Evolutionary conservation across 2,888 invertebrate genomes (phyloP).

Genomic region (Xylocampa areola): DNA sequence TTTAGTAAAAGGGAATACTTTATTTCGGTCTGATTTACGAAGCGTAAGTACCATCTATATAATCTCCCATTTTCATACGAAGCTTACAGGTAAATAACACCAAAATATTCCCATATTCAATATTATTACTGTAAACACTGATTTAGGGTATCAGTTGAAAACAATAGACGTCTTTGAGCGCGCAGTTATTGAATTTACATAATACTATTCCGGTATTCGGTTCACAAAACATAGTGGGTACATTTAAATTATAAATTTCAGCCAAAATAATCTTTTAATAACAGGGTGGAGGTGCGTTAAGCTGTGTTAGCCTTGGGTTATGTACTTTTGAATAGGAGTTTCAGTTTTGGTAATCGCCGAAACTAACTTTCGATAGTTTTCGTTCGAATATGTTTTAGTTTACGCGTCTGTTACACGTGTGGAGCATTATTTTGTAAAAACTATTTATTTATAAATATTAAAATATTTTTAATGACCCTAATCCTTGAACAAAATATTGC

Average conservation of each 20-base stretch:
- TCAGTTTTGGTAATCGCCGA: slow-evolving; percentile 73
- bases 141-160: slow-evolving; percentile 65
- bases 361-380: slow-evolving; percentile 86
- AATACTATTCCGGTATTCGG: slow-evolving; percentile 72
- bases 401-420: not conserved
- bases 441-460: no score
- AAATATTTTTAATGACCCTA: no score
- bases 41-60: not conserved
- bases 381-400: slow-evolving; percentile 50
- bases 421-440: no score
- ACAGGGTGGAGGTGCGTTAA: slow-evolving; percentile 64
- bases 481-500: no score
- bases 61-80: not conserved
- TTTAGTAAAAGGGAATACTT: slow-evolving; percentile 1
- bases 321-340: slow-evolving; percentile 63
- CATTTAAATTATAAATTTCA: slow-evolving; percentile 78
- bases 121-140: slow-evolving; percentile 52
- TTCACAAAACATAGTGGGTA: slow-evolving; percentile 68
- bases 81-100: slow-evolving; percentile 20
- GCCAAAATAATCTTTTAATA: slow-evolving; percentile 79
- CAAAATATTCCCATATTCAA: slow-evolving; percentile 44
- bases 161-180: slow-evolving; percentile 69
- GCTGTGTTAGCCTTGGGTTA: slow-evolving; percentile 63
- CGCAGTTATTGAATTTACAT: slow-evolving; percentile 80
- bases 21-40: not conserved